Conservation (phyloP, 2,113 vertebrate genomes). For the Sander vitreus region DNA sequence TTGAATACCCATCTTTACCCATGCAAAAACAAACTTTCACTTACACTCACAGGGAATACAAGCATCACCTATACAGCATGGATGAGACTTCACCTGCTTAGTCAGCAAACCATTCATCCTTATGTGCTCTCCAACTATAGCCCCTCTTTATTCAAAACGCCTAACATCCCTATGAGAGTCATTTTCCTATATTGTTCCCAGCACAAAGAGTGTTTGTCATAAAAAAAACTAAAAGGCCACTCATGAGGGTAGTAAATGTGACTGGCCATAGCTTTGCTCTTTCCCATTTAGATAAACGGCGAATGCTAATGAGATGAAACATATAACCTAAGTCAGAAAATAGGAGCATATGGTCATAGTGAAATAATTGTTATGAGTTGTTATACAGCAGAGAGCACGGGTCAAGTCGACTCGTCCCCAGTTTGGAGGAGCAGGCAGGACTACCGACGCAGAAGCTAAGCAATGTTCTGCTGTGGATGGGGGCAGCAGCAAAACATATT, state of each 20-base stretch:
- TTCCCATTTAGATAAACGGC: neutral
- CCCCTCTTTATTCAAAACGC: slow-evolving; percentile 36
- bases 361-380: slow-evolving; percentile 40
- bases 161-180: slow-evolving; percentile 14
- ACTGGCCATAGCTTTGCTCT: slow-evolving; percentile 35
- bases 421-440: too few relatives aligned
- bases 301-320: slow-evolving; percentile 46
- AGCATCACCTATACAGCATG: neutral
- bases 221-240: slow-evolving; percentile 12
- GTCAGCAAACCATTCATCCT: slow-evolving; percentile 22
- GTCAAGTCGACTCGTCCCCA: neutral
- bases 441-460: too few relatives aligned
- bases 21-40: neutral
- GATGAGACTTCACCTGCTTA: neutral
- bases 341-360: neutral
- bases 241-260: slow-evolving; percentile 34
- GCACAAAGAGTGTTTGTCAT: slow-evolving; percentile 16
- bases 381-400: slow-evolving; percentile 1
- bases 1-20: neutral
- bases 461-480: too few relatives aligned
- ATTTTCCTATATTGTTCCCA: slow-evolving; percentile 4
- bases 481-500: too few relatives aligned
- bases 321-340: slow-evolving; percentile 3
- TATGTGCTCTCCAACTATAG: slow-evolving; percentile 19
- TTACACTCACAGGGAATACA: neutral